phyloP scores from a whole-genome alignment of 2,113 vertebrate species.

The Alligator mississippiensis region DNA sequence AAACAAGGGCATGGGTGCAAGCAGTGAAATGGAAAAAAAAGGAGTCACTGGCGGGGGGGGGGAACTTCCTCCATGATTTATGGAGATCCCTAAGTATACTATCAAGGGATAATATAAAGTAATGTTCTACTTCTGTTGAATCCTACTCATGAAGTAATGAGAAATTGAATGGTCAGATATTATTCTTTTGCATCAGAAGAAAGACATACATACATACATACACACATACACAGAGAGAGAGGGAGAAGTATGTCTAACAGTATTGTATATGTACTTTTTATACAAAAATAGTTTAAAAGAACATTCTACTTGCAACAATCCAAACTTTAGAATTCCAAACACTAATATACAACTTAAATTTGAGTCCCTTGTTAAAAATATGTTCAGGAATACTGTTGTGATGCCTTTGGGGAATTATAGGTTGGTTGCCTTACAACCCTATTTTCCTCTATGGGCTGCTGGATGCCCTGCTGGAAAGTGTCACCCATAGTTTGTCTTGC shows the following conservation, averaged over 20 bases:
- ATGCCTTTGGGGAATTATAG: accelerated
- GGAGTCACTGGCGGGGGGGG: too few species aligned
- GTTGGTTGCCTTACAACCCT: background rate
- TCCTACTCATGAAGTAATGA: background rate
- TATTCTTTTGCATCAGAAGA: background rate
- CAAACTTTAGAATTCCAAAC: too few species aligned
- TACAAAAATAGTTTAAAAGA: background rate
- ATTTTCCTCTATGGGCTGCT: background rate
- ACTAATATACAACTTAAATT: background rate
- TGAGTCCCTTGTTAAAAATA: background rate
- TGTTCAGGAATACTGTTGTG: background rate
- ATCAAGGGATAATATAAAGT: too few species aligned
- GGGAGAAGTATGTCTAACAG: background rate
- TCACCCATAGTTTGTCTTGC: too few species aligned
- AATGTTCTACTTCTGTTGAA: too few species aligned
- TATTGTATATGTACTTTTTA: background rate
- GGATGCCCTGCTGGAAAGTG: too few species aligned
- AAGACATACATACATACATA: background rate
- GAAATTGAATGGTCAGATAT: background rate
- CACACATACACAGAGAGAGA: background rate
- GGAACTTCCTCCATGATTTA: too few species aligned
- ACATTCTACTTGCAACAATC: background rate
- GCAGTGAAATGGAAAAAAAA: too few species aligned
- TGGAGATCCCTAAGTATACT: too few species aligned
- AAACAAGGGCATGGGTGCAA: too few species aligned